Evolutionary conservation across 2,797 vertebrate species (phyloP), one percentile per base, ranked within the genome.

Genomic region (Fistularia tabacaria): DNA sequence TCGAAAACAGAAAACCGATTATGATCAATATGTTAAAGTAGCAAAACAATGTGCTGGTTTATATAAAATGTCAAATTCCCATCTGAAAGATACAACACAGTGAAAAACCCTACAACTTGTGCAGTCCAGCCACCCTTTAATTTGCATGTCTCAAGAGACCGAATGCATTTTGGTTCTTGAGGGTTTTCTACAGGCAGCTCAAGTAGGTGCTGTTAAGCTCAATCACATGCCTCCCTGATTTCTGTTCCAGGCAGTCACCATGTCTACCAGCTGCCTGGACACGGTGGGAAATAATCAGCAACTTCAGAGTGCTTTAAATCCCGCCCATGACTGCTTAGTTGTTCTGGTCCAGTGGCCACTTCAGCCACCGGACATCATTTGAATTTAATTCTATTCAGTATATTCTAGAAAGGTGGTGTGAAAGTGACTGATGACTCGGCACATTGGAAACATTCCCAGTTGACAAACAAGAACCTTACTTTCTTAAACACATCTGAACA

Each of bases 141-240:
- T 80, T 77, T 78, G 66, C 68, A 60, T 61, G 55, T 58, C 52
- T 47, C 47, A 61, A 57, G 59, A 55, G 67, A 8, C 60, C 8
- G 53, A 25, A 62, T 48, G 69, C 57, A 36, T 74, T 77, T 72
- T 51, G 55, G 58, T 67, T 77, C 68, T 75, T 79, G 49, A 50
- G n/a, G 49, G 12, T 50, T 50, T 50, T 50, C 3, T 6, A 10
- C 36, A 13, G 36, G 49, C 49, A 38, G 37, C 37, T 38, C 36
- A 13, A 38, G 37, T 9, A 38, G 25, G 68, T 77, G 69, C 83
- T 70, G 77, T 58, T 90, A 88, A 90, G 87, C 85, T 83, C 77
- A 83, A 87, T 83, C 87, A 86, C 85, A 89, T 88, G 86, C 70
- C 69, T 82, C 52, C 62, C 64, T 36, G 70, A 78, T 71, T 82